Evolutionary conservation across 2,113 vertebrate species (phyloP).

Genomic region (Glaucidium brasilianum): DNA sequence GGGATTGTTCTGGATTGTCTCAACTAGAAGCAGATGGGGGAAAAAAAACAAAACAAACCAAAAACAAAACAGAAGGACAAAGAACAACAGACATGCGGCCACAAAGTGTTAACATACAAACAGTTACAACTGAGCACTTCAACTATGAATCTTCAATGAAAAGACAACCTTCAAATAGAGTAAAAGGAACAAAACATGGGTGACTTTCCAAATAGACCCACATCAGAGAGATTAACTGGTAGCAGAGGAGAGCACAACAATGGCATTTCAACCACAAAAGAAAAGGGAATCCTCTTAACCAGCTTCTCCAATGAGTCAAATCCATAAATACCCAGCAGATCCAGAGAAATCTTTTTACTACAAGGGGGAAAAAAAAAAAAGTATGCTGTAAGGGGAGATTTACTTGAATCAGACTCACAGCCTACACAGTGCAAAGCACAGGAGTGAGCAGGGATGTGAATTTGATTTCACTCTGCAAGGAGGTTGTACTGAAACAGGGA

Average conservation of each 20-base stretch:
- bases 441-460: background rate
- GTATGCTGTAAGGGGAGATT: background rate
- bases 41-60: slow-evolving; percentile 31
- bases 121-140: slow-evolving; percentile 55
- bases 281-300: slow-evolving; percentile 16
- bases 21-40: slow-evolving; percentile 81
- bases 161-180: slow-evolving; percentile 24
- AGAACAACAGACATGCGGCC: slow-evolving; percentile 78
- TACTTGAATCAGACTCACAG: slow-evolving; percentile 3
- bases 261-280: slow-evolving; percentile 36
- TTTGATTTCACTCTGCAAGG: background rate
- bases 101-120: slow-evolving; percentile 73
- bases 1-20: slow-evolving; percentile 93
- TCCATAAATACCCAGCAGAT: background rate
- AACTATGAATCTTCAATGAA: slow-evolving; percentile 26
- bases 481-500: background rate
- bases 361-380: background rate
- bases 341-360: slow-evolving; percentile 23
- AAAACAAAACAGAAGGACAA: slow-evolving; percentile 61
- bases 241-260: slow-evolving; percentile 11
- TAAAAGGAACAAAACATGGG: slow-evolving; percentile 8
- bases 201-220: slow-evolving; percentile 47
- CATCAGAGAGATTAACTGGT: slow-evolving; percentile 36
- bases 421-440: slow-evolving; percentile 32
- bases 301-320: background rate